Evolutionary conservation across 2,113 vertebrate genomes (phyloP).

Genomic region (Marmota monax): DNA sequence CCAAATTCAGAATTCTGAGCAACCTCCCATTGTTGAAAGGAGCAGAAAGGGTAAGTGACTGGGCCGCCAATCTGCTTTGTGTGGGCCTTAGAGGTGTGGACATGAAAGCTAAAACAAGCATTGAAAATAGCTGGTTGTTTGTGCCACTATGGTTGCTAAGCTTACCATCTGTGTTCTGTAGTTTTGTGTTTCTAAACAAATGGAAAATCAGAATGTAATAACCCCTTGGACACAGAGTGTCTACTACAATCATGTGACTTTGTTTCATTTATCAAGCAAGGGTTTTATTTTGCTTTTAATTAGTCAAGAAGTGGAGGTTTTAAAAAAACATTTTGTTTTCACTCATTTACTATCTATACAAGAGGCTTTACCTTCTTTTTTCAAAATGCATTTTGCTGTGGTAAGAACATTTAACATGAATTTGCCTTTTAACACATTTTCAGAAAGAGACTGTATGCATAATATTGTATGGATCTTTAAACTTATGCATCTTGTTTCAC

Average conservation of each 20-base stretch:
- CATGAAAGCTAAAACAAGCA: neutral
- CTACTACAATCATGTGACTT: neutral
- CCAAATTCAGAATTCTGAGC: neutral
- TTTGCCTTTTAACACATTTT: neutral
- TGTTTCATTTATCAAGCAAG: neutral
- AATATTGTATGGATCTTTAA: neutral
- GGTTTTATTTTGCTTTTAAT: neutral
- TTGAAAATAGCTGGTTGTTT: neutral
- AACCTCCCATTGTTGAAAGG: neutral
- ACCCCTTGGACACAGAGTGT: neutral
- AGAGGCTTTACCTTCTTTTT: neutral
- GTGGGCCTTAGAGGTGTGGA: neutral
- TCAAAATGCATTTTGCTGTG: neutral
- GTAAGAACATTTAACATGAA: neutral
- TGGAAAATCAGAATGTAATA: neutral
- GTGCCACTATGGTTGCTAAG: neutral
- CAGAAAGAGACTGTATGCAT: neutral
- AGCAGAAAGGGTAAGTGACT: neutral
- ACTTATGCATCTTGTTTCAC: neutral
- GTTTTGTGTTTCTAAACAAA: slow-evolving; percentile 49
- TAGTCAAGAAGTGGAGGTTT: neutral
- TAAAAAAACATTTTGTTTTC: neutral
- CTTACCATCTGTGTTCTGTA: slow-evolving; percentile 20
- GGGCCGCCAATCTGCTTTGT: neutral
- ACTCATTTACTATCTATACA: neutral